phyloP scores from a whole-genome alignment of 2,797 vertebrate genomes.

The Tinamus major region DNA sequence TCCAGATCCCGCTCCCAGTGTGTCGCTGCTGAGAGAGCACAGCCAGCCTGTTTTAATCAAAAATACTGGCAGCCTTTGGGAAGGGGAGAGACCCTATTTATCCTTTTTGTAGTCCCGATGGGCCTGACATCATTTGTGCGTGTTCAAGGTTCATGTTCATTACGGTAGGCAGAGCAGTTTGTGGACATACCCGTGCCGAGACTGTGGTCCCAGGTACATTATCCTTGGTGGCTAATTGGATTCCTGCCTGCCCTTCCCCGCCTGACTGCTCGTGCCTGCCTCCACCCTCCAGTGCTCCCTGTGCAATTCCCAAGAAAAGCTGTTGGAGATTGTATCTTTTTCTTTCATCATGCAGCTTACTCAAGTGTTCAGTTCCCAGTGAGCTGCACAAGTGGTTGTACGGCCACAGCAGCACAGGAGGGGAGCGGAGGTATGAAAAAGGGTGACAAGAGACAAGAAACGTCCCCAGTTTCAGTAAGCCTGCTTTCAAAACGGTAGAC shows the following conservation, averaged over 20 bases:
- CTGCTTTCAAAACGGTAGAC: not conserved
- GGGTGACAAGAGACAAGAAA: not conserved
- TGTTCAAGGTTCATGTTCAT: not conserved
- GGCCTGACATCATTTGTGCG: not conserved
- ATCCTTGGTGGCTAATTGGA: not conserved
- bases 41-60: slow-evolving; percentile 11
- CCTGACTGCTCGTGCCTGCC: not conserved
- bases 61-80: not conserved
- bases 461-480: not conserved
- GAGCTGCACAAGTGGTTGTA: not conserved
- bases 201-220: not conserved
- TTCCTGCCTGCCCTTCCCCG: not conserved
- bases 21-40: slow-evolving; percentile 18
- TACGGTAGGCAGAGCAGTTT: not conserved
- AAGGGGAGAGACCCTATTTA: not conserved
- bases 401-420: not conserved
- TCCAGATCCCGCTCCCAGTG: slow-evolving; percentile 17
- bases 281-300: not conserved
- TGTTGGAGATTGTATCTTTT: not conserved
- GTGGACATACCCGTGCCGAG: not conserved
- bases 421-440: not conserved
- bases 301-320: not conserved
- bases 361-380: not conserved
- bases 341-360: not conserved
- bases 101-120: not conserved